phyloP scores from a whole-genome alignment of 2,797 vertebrate species.

The Champsocephalus gunnari region DNA sequence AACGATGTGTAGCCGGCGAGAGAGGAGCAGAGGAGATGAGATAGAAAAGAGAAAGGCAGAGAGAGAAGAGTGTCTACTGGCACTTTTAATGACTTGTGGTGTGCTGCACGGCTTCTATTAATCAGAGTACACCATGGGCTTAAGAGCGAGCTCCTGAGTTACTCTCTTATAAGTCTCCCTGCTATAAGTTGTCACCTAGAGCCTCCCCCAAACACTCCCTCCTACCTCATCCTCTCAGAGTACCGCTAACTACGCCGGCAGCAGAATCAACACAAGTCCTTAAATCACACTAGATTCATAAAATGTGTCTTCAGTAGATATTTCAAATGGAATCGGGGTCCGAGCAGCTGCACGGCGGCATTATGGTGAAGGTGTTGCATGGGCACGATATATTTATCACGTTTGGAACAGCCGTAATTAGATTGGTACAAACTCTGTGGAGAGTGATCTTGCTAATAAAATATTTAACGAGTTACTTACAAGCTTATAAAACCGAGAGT shows the following conservation, averaged over 20 bases:
- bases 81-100: constrained; percentile 86
- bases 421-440: not conserved
- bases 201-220: constrained; percentile 54
- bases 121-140: constrained; percentile 79
- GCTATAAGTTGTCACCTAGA: constrained; percentile 69
- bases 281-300: constrained; percentile 32
- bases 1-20: constrained; percentile 73
- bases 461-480: not conserved
- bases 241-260: constrained; percentile 28
- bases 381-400: not conserved
- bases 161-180: constrained; percentile 67
- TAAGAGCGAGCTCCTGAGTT: constrained; percentile 79
- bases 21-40: constrained; percentile 63
- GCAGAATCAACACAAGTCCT: constrained; percentile 29
- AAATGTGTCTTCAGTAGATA: constrained; percentile 10
- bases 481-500: constrained; percentile 5
- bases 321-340: not conserved
- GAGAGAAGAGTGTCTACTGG: constrained; percentile 72
- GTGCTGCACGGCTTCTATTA: constrained; percentile 82
- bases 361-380: constrained; percentile 25
- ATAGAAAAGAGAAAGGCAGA: constrained; percentile 72
- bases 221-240: constrained; percentile 39
- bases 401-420: constrained; percentile 27
- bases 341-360: constrained; percentile 6
- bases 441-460: not conserved